These are phyloP conservation scores for Aptenodytes patagonicus DNA, from an alignment of 2,113 vertebrate species.

Conservation along the genomic window DNA sequence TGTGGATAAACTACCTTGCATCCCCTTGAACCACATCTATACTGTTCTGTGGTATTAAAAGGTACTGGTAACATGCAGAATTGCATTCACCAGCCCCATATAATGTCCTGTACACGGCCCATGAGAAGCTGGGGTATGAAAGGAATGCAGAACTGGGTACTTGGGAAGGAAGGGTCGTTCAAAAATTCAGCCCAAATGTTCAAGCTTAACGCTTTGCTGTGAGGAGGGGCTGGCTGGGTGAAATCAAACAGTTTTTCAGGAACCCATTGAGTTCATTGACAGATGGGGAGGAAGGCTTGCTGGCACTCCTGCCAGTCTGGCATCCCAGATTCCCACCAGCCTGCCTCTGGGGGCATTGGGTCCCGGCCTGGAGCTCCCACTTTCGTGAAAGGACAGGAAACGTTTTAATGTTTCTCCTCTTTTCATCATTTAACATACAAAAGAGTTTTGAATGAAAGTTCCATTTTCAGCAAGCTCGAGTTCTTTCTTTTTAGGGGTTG, in stretches of 20 bases:
- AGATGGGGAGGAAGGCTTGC: background rate
- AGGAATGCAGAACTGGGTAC: background rate
- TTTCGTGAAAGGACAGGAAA: background rate
- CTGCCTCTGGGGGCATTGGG: background rate
- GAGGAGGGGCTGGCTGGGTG: background rate
- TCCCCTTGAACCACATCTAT: background rate
- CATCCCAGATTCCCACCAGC: background rate
- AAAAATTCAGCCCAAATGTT: background rate
- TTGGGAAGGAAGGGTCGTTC: background rate
- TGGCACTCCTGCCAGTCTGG: background rate
- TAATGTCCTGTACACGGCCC: background rate
- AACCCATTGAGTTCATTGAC: background rate
- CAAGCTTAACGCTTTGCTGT: background rate
- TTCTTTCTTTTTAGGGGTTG: conserved; percentile 29
- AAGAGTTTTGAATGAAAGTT: background rate
- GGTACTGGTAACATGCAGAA: background rate
- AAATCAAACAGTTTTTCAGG: background rate
- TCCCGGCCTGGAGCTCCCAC: accelerated
- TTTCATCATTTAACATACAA: background rate
- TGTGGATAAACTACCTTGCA: background rate
- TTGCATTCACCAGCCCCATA: background rate
- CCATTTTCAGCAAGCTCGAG: background rate
- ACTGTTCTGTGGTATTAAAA: background rate
- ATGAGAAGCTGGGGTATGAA: background rate
- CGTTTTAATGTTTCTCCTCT: background rate